A percentile compares a stretch with the other conserved stretches of the same genome.
Conservation (phyloP, 2,888 invertebrate genomes). For the Pedicia rivosa region DNA sequence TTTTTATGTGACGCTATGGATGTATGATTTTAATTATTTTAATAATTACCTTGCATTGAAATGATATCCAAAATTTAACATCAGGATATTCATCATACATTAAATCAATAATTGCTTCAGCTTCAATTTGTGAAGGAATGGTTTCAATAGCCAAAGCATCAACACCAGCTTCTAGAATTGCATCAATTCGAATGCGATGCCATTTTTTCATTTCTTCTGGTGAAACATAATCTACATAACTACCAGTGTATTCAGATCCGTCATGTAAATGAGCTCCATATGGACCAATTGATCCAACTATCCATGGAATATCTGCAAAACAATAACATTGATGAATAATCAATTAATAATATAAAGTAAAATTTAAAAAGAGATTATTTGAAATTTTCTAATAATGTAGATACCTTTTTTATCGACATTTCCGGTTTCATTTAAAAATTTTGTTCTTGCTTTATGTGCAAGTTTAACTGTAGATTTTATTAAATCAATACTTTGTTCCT, state of each 20-base stretch:
- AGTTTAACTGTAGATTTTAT: slow-evolving; percentile 58
- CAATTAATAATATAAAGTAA: background rate
- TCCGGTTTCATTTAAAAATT: slow-evolving; percentile 41
- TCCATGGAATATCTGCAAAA: slow-evolving; percentile 34
- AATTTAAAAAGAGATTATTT: background rate
- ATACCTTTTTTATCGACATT: slow-evolving; percentile 15
- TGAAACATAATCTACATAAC: slow-evolving; percentile 50
- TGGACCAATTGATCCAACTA: slow-evolving; percentile 84
- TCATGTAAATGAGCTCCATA: slow-evolving; percentile 84
- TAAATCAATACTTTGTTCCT: slow-evolving; percentile 49
- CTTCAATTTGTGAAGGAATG: slow-evolving; percentile 71
- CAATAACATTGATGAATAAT: background rate
- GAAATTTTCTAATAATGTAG: background rate
- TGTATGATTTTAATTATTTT: too few species aligned
- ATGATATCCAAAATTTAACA: slow-evolving; percentile 71
- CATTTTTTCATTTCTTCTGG: slow-evolving; percentile 57
- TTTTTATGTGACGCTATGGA: background rate
- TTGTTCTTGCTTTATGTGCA: slow-evolving; percentile 52
- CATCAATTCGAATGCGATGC: slow-evolving; percentile 70
- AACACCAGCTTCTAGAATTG: slow-evolving; percentile 62
- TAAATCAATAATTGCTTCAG: slow-evolving; percentile 62
- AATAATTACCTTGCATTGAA: slow-evolving; percentile 83
- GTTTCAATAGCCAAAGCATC: slow-evolving; percentile 85
- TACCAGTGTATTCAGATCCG: slow-evolving; percentile 86
- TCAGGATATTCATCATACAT: slow-evolving; percentile 57